phyloP scores from a whole-genome alignment of 2,113 vertebrate genomes.

The Pelvicachromis taeniatus region DNA sequence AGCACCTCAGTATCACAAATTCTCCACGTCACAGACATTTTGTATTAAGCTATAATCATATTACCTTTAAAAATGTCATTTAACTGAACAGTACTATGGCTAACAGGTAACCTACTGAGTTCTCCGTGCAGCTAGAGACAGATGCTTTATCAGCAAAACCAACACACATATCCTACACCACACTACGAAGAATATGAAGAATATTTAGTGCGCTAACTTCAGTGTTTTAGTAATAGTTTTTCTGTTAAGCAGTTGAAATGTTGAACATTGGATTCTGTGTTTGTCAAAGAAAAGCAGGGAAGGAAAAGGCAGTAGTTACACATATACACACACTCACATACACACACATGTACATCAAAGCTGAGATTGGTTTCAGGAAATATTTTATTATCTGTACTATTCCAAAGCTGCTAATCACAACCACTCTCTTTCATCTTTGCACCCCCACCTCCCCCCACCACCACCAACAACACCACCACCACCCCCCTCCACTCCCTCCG shows the following conservation, averaged over 20 bases:
- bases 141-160: not conserved
- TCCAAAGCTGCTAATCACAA: constrained; percentile 70
- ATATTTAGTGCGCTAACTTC: not conserved
- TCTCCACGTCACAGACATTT: not conserved
- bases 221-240: not conserved
- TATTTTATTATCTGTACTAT: constrained; percentile 64
- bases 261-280: not conserved
- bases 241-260: not conserved
- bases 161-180: not conserved
- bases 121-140: not conserved
- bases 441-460: not conserved
- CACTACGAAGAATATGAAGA: not conserved
- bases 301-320: not conserved
- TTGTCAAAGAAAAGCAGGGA: not conserved
- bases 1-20: not conserved
- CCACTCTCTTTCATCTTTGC: constrained; percentile 66
- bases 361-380: constrained; percentile 67
- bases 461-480: not conserved
- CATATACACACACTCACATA: not conserved
- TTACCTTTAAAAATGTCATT: not conserved
- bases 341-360: constrained; percentile 54
- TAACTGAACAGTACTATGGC: not conserved
- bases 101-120: not conserved
- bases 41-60: not conserved
- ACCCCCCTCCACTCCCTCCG: constrained; percentile 6